These are phyloP conservation scores for Ephydatia muelleri DNA, from an alignment of 37 sponge, comb jelly and placozoan genomes.

Conservation along the genomic window DNA sequence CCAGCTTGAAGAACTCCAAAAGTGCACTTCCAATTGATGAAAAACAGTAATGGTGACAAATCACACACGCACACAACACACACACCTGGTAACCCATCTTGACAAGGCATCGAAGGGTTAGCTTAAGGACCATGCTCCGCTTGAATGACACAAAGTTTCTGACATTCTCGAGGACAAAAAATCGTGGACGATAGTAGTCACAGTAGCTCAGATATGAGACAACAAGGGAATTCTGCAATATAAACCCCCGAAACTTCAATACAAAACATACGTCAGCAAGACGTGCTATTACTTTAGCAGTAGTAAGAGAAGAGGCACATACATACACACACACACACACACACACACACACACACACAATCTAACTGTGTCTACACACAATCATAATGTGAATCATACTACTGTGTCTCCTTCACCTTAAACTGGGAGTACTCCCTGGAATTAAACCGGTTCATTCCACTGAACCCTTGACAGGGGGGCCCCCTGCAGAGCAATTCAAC, in stretches of 20 bases:
- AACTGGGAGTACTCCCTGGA: constrained; percentile 90
- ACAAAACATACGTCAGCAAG: no score
- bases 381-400: no score
- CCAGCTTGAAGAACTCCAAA: constrained; percentile 93
- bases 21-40: constrained; percentile 69
- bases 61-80: not conserved
- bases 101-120: constrained; percentile 80
- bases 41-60: not conserved
- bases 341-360: not conserved
- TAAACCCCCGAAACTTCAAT: no score
- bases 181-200: constrained; percentile 88
- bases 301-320: no score
- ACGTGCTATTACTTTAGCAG: no score
- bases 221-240: constrained; percentile 85
- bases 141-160: constrained; percentile 95
- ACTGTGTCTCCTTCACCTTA: no score
- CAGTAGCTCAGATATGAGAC: constrained; percentile 88
- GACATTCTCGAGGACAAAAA: constrained; percentile 92
- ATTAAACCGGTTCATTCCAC: constrained; percentile 96
- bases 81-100: constrained; percentile 89
- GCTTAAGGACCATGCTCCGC: constrained; percentile 88
- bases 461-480: constrained; percentile 95
- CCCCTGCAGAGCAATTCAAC: constrained; percentile 94
- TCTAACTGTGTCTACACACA: no score
- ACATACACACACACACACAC: no score